These are phyloP conservation scores for Belonocnema kinseyi DNA, from an alignment of 1,140 invertebrate genomes.

Conservation along the genomic window DNA sequence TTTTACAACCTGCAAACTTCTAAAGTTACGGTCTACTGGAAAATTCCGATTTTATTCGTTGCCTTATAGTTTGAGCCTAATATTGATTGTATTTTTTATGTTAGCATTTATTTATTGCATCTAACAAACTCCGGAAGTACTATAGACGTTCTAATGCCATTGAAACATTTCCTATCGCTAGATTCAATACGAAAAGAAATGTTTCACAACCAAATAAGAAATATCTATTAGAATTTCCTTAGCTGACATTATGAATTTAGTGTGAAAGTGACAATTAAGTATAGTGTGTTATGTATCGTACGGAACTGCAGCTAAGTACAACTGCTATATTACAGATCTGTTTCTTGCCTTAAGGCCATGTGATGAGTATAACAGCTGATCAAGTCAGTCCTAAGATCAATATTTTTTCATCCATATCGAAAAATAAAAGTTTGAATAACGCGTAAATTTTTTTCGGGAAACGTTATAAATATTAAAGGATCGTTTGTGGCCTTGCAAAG, in stretches of 20 bases:
- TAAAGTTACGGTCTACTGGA: too few relatives aligned
- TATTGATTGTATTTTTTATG: too few relatives aligned
- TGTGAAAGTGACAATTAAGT: neutral
- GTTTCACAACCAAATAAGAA: neutral
- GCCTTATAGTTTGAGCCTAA: too few relatives aligned
- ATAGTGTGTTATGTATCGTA: neutral
- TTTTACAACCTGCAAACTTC: too few relatives aligned
- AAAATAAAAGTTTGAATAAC: too few relatives aligned
- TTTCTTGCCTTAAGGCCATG: neutral
- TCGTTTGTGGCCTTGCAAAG: too few relatives aligned
- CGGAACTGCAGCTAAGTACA: neutral
- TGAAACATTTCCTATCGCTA: neutral
- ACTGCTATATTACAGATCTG: neutral
- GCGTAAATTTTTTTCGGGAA: too few relatives aligned
- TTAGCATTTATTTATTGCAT: neutral
- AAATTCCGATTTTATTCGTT: too few relatives aligned
- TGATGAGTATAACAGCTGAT: too few relatives aligned
- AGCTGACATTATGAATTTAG: neutral
- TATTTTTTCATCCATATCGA: too few relatives aligned
- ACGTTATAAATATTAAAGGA: too few relatives aligned
- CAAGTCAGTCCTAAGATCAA: too few relatives aligned
- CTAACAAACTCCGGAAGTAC: neutral
- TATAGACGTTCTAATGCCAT: neutral
- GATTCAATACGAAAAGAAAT: neutral
- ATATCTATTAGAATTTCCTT: conserved; percentile 2